Evolutionary conservation across 2,113 vertebrate species (phyloP).

Genomic region (Peromyscus leucopus): DNA sequence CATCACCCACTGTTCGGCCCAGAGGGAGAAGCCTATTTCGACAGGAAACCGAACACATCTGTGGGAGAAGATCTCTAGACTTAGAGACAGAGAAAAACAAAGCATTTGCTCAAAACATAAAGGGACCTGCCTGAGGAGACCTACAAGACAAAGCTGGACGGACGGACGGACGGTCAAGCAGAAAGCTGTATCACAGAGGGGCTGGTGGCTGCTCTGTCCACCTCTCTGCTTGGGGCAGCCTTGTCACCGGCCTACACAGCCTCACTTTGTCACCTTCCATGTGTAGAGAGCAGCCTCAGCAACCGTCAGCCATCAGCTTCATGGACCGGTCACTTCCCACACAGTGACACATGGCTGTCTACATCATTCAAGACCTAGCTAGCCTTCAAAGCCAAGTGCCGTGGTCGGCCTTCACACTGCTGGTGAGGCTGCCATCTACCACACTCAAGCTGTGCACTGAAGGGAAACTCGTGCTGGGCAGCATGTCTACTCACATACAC

Average conservation of each 20-base stretch:
- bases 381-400: not conserved
- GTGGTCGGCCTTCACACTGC: not conserved
- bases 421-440: not conserved
- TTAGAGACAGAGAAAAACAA: constrained; percentile 54
- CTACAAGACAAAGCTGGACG: not conserved
- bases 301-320: not conserved
- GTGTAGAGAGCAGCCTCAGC: not conserved
- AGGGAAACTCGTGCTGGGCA: not conserved
- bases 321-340: not conserved
- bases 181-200: not conserved
- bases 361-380: not conserved
- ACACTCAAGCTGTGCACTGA: not conserved
- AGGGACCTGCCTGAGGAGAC: constrained; percentile 13
- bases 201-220: not conserved
- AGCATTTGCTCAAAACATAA: constrained; percentile 50
- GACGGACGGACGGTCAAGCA: not conserved
- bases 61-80: constrained; percentile 34
- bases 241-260: not conserved
- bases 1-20: constrained; percentile 16
- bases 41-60: constrained; percentile 66
- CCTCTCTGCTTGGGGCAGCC: not conserved
- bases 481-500: not conserved
- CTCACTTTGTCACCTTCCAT: not conserved
- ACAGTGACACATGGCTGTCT: not conserved
- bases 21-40: not conserved